phyloP scores from a whole-genome alignment of 2,888 invertebrate genomes.

The Synergus umbraculus region DNA sequence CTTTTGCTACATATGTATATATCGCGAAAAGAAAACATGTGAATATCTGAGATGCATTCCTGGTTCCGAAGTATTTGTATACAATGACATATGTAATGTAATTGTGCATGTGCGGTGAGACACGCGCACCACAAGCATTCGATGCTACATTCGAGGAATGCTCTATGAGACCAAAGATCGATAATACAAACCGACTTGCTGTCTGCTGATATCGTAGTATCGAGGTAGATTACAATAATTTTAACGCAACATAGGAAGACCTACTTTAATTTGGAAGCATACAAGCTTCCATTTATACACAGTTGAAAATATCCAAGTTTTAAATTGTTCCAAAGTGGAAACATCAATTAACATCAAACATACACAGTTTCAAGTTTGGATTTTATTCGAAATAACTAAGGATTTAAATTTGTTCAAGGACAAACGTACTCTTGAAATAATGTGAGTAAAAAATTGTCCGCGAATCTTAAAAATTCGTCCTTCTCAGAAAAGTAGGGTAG shows the following conservation, averaged over 20 bases:
- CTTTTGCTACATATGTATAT: not conserved
- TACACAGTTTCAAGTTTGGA: too few relatives aligned
- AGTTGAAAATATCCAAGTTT: too few relatives aligned
- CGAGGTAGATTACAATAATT: not conserved
- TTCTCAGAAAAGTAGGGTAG: not conserved
- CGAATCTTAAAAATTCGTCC: not conserved
- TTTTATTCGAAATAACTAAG: not conserved
- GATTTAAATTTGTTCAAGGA: not conserved
- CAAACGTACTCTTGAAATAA: not conserved
- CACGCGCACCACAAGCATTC: conserved; percentile 56
- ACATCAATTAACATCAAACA: too few relatives aligned
- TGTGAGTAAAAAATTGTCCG: not conserved
- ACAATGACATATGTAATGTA: conserved; percentile 15
- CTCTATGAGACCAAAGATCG: conserved; percentile 62
- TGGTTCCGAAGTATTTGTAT: not conserved
- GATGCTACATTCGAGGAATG: conserved; percentile 60
- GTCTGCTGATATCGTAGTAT: conserved; percentile 25
- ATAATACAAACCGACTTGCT: conserved; percentile 60
- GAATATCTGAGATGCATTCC: conserved; percentile 9
- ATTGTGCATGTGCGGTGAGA: conserved; percentile 14
- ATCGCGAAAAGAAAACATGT: not conserved
- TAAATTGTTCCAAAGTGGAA: too few relatives aligned
- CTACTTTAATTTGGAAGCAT: too few relatives aligned
- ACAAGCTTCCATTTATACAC: too few relatives aligned
- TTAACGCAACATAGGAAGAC: too few relatives aligned